phyloP scores from a whole-genome alignment of 2,113 vertebrate genomes.

The Notothenia rossii region DNA sequence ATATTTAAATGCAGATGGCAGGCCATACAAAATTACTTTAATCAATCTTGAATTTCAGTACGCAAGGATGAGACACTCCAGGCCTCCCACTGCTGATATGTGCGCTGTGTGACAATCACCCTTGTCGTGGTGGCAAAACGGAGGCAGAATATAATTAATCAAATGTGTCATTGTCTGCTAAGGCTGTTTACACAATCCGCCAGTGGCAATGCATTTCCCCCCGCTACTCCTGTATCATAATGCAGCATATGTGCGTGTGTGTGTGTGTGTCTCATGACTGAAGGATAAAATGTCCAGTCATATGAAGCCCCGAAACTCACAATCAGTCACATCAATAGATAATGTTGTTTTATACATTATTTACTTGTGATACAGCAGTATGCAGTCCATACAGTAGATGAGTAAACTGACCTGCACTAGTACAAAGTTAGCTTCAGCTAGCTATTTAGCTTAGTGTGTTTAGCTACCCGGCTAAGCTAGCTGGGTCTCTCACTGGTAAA shows the following conservation, averaged over 20 bases:
- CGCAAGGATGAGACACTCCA: background rate
- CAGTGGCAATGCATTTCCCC: constrained; percentile 49
- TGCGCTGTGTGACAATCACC: constrained; percentile 29
- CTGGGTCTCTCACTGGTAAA: background rate
- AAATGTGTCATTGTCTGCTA: constrained; percentile 55
- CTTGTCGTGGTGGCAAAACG: constrained; percentile 22
- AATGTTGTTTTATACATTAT: background rate
- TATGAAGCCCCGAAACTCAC: background rate
- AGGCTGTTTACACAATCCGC: constrained; percentile 57
- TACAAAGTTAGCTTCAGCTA: background rate
- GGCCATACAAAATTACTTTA: constrained; percentile 22
- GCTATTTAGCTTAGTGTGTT: background rate
- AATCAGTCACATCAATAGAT: background rate
- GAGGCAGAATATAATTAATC: constrained; percentile 58
- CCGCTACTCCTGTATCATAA: constrained; percentile 18
- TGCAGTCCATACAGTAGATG: background rate
- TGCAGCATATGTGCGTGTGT: background rate
- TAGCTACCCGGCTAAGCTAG: background rate
- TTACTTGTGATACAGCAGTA: background rate
- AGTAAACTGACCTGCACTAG: too few relatives aligned
- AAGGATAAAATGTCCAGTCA: background rate
- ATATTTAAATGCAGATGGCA: constrained; percentile 33
- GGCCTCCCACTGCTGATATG: constrained; percentile 9
- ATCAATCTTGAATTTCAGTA: constrained; percentile 29
- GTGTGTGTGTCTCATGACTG: background rate